These are phyloP conservation scores for Anser cygnoides DNA, from an alignment of 2,113 vertebrate genomes.

Conservation along the genomic window DNA sequence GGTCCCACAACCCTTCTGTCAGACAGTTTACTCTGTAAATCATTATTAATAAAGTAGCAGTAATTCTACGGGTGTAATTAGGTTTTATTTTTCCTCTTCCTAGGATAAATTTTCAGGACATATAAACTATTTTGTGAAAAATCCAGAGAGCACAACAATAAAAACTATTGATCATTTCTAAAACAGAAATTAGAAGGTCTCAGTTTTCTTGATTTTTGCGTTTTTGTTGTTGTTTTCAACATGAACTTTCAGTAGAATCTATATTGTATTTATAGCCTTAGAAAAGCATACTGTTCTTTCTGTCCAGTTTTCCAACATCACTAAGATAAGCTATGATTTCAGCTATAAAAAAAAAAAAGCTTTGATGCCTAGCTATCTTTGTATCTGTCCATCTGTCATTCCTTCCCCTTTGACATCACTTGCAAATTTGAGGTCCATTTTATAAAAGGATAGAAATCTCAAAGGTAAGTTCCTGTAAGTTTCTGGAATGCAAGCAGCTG, in stretches of 20 bases:
- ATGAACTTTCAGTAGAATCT: not conserved
- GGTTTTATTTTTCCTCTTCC: not conserved
- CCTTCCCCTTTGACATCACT: not conserved
- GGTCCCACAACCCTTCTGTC: not conserved
- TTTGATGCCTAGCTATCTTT: not conserved
- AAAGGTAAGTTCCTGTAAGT: not conserved
- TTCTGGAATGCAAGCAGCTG: not conserved
- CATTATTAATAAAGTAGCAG: not conserved
- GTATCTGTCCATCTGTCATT: not conserved
- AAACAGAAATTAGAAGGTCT: not conserved
- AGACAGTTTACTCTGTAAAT: not conserved
- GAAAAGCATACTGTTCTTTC: not conserved
- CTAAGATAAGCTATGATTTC: not conserved
- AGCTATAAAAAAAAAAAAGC: not conserved
- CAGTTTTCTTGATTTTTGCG: not conserved
- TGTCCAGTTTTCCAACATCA: not conserved
- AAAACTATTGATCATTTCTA: not conserved
- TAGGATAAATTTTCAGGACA: not conserved
- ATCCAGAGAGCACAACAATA: not conserved
- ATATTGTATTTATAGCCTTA: not conserved
- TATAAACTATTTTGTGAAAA: not conserved
- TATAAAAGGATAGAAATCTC: not conserved
- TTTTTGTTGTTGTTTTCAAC: not conserved
- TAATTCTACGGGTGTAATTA: not conserved
- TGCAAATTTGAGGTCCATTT: not conserved